Evolutionary conservation across 2,113 vertebrate species (phyloP).

Genomic region (Phalacrocorax pelagicus): DNA sequence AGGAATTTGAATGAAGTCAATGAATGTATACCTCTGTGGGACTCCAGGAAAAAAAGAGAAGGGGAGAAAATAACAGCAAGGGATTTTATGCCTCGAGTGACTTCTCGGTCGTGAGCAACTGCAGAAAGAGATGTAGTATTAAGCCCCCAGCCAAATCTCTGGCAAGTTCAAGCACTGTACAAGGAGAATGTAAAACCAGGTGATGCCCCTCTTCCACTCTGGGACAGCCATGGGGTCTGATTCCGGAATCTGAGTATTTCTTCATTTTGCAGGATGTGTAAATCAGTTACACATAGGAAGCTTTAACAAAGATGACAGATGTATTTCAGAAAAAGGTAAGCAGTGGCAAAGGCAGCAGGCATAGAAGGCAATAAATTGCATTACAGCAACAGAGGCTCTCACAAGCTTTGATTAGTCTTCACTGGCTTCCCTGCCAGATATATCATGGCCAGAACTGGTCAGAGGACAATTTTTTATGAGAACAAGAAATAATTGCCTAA

Average conservation of each 20-base stretch:
- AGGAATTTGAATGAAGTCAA: neutral
- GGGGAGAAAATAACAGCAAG: neutral
- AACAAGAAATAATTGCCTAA: conserved; percentile 46
- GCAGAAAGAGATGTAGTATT: neutral
- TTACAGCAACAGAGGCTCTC: neutral
- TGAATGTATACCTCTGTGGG: neutral
- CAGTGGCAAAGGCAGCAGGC: neutral
- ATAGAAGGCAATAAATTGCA: neutral
- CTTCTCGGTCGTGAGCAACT: neutral
- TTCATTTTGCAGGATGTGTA: neutral
- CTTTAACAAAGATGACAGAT: neutral
- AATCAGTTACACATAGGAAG: neutral
- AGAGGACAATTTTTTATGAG: neutral
- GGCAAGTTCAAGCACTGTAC: neutral
- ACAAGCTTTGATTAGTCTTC: neutral
- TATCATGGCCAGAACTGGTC: neutral
- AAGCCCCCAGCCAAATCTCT: neutral
- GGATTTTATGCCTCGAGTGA: neutral
- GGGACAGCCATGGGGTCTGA: neutral
- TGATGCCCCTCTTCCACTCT: neutral
- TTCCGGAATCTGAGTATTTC: neutral
- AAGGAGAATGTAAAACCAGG: neutral
- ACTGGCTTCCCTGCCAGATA: neutral
- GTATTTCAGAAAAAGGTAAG: neutral
- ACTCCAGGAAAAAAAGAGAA: neutral